Evolutionary conservation across 1,140 invertebrate genomes (phyloP), one percentile per base, ranked within the genome.

Genomic region (Drosophila repletoides): DNA sequence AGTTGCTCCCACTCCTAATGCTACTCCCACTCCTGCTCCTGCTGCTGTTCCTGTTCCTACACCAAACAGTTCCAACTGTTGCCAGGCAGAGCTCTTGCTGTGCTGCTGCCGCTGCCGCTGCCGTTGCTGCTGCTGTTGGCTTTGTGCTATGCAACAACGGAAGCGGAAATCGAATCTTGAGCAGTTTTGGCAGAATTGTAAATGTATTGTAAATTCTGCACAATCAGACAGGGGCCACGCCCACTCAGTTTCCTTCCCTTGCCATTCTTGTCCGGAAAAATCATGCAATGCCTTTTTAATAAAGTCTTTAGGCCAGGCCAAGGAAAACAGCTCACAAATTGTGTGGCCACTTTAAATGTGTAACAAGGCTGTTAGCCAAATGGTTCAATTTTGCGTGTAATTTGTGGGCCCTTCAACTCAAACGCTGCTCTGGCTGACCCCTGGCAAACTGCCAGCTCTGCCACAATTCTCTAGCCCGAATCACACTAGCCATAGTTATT

Each of bases 101-200:
- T 36, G 40, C 41, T 31, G 12, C 17, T 40, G 56, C 38, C 40
- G 26, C 14, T 43, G 38, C 4, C 22, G 15, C 34, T 29, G 33
- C 29, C 12, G 28, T 3, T 15, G 15, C 34, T 29, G 33, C 29
- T n/a, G 28, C 29, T 45, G 58, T 61, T 67, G 64, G 56, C 64
- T 61, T 61, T 60, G 56, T 67, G 64, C 59, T 72, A n/a, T 80
- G 75, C 81, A 86, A 67, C 71, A 79, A 86, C 75, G 80, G 80
- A 86, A 86, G 68, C 80, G 80, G 80, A 86, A 86, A 86, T 86
- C 80, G 80, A 86, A 86, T 86, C 80, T 86, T 84, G 61, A 80
- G 72, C 75, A 79, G 55, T 72, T 84, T 77, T 59, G 19, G 15
- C 41, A 68, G 63, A 73, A 74, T 77, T n/a, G n/a, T n/a, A n/a